phyloP scores from a whole-genome alignment of 2,888 invertebrate species.

The Chironomus riparius region DNA sequence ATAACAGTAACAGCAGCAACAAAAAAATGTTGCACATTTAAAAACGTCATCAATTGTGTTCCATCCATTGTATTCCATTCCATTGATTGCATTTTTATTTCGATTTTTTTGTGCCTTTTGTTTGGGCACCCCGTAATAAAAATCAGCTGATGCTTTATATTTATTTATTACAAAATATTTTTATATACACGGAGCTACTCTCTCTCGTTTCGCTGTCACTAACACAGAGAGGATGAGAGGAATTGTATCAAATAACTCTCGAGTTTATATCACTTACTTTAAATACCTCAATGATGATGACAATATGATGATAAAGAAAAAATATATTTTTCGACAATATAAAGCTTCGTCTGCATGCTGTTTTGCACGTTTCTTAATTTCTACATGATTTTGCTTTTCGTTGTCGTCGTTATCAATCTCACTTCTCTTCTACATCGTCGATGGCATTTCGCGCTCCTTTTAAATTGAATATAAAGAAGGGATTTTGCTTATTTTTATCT shows the following conservation, averaged over 20 bases:
- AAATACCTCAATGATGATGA: not conserved
- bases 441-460: too few relatives aligned
- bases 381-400: not conserved
- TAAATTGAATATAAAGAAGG: too few relatives aligned
- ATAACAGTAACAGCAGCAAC: not conserved
- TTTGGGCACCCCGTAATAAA: not conserved
- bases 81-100: not conserved
- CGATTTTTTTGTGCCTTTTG: not conserved
- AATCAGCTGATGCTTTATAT: not conserved
- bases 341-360: constrained; percentile 4
- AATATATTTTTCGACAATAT: not conserved
- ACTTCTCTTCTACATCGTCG: not conserved
- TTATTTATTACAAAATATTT: not conserved
- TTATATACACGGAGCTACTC: not conserved
- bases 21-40: too few relatives aligned
- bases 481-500: too few relatives aligned
- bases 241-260: not conserved
- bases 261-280: not conserved
- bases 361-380: constrained; percentile 1
- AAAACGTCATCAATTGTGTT: not conserved
- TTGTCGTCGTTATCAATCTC: not conserved
- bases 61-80: not conserved
- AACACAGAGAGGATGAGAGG: not conserved
- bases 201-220: not conserved
- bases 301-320: not conserved